Evolutionary conservation across 2,797 vertebrate genomes (phyloP), one percentile per base, ranked within the genome.

Genomic region (Taeniopygia guttata): DNA sequence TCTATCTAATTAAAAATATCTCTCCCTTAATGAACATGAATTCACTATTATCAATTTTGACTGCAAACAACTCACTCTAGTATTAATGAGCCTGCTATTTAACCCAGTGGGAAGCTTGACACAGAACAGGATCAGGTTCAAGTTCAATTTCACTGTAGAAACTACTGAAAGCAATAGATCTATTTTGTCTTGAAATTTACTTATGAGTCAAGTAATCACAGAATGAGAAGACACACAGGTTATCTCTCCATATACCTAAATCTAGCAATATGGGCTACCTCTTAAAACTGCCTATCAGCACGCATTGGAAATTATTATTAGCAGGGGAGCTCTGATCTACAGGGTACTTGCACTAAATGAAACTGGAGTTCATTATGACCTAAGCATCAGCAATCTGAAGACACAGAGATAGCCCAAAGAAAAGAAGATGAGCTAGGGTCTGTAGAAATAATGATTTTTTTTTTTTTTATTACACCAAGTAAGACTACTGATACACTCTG

Each of bases 1-100:
- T 84, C 67, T 64, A 59, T 29, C 45, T 89, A 95, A 96, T 95
- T 95, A 97, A 94, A 95, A 93, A 27, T 64, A 75, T 42, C 3
- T 46, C 58, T 74, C 42, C 78, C 62, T 85, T 81, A 94, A 92
- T 73, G 49, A 95, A 54, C 38, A 29, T 22, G 12, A 83, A 77
- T 60, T 48, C 56, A 49, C 38, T 0, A 0, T 49, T 87, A 87
- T 60, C 64, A 72, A 38, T 64, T 92, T 48, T 38, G 30, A 68
- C 15, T 49, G 68, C 54, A 93, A 94, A 90, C 56, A 93, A 84
- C 45, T 89, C 63, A 49, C 55, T 76, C 13, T 27, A 30, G 6
- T 58, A 85, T 78, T 70, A 58, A 87, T 92, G 64, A 56, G 30
- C 17, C 36, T 66, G 32, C 68, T 72, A 84, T 11, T 86, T 72